phyloP scores from a whole-genome alignment of 37 sponge, comb jelly and placozoan genomes.

The Agelas oroides region DNA sequence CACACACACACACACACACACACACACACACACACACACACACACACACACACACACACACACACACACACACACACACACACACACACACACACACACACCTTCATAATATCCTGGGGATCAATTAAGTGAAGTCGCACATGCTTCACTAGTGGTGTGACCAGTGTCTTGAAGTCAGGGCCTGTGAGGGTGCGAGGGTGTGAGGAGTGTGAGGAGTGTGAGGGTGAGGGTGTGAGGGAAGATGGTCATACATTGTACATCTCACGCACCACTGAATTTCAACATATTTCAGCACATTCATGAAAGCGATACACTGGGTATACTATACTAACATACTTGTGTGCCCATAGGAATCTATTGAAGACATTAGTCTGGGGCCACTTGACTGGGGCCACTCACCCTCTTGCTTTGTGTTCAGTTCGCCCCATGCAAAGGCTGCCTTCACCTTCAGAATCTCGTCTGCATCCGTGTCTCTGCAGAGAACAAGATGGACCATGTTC shows the following conservation, averaged over 20 bases:
- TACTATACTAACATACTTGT: no score
- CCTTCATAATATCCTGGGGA: conserved; percentile 85
- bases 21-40: no score
- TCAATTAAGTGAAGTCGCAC: conserved; percentile 67
- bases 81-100: no score
- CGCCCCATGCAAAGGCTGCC: conserved; percentile 93
- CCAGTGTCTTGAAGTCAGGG: conserved; percentile 67
- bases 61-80: no score
- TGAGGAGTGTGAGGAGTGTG: background rate
- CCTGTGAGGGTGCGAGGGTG: conserved; percentile 15
- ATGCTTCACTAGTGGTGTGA: conserved; percentile 72
- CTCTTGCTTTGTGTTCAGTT: conserved; percentile 54
- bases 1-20: no score
- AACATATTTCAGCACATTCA: no score
- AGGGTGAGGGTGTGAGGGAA: background rate
- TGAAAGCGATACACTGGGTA: no score
- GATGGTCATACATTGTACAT: no score
- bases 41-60: no score
- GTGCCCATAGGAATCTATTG: no score
- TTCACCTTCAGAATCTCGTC: conserved; percentile 87
- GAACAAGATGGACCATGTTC: conserved; percentile 79
- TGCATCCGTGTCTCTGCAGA: conserved; percentile 61
- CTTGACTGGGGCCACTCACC: background rate
- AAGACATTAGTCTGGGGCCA: no score
- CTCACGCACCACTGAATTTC: no score